Percentiles rank a stretch among this genome's conserved stretches.
Conservation (phyloP, 2,797 vertebrate genomes). For the Rhynchotus rufescens region DNA sequence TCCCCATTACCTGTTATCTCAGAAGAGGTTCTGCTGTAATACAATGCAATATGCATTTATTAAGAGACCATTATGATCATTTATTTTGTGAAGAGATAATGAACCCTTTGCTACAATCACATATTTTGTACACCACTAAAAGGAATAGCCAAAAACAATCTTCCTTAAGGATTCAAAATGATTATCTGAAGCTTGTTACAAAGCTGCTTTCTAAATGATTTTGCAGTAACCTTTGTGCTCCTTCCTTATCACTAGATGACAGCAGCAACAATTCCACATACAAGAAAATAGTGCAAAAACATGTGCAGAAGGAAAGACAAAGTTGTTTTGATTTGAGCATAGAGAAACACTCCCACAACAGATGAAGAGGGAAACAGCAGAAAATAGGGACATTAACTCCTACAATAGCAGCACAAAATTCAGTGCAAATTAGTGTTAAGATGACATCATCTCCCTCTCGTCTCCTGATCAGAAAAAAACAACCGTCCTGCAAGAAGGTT, state of each 20-base stretch:
- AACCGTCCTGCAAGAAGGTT: neutral
- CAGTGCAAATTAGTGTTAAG: neutral
- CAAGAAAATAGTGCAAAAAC: neutral
- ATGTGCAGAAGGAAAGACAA: neutral
- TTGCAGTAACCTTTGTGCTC: neutral
- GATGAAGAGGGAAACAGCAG: neutral
- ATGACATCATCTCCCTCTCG: neutral
- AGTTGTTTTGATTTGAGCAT: neutral
- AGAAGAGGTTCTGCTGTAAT: neutral
- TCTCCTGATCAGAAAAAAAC: neutral
- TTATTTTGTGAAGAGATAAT: neutral
- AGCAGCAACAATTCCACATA: neutral
- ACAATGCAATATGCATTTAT: neutral
- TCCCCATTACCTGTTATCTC: neutral
- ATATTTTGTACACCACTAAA: slow-evolving; percentile 10
- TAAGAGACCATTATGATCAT: neutral
- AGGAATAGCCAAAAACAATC: neutral
- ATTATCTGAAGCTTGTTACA: neutral
- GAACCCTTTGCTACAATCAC: neutral
- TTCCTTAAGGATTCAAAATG: neutral
- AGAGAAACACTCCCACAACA: neutral
- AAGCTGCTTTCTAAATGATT: neutral
- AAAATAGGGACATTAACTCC: neutral
- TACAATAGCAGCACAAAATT: neutral
- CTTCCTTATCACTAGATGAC: neutral